These are phyloP conservation scores for Panthera uncia DNA, from an alignment of 2,113 vertebrate genomes.

Conservation along the genomic window DNA sequence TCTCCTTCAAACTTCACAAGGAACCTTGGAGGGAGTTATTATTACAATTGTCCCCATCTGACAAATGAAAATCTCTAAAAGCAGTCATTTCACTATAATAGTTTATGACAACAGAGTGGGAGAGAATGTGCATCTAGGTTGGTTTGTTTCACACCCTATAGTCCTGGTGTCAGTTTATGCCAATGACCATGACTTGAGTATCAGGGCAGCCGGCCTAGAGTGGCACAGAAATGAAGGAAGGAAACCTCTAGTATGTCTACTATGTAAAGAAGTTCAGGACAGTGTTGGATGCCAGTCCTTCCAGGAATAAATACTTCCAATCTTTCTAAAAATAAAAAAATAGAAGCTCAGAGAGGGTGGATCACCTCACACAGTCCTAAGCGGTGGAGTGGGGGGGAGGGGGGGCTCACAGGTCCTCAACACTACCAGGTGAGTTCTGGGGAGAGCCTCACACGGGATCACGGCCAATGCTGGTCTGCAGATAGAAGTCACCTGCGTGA, in stretches of 20 bases:
- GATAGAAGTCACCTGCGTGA: background rate
- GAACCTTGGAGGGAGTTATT: background rate
- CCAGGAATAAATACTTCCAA: background rate
- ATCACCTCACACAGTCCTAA: accelerated
- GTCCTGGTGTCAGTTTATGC: background rate
- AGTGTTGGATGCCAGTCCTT: background rate
- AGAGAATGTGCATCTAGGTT: background rate
- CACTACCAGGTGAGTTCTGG: background rate
- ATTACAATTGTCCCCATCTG: background rate
- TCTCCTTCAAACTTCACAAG: background rate
- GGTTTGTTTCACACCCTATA: background rate
- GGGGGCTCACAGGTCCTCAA: background rate
- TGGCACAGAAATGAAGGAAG: background rate
- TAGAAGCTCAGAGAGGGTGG: background rate
- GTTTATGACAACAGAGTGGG: background rate
- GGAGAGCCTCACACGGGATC: background rate
- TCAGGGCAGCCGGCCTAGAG: background rate
- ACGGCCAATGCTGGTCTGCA: background rate
- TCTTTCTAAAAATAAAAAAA: background rate
- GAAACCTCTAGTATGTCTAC: background rate
- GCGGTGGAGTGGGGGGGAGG: accelerated
- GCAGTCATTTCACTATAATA: background rate
- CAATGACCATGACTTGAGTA: background rate
- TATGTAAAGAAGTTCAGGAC: background rate
- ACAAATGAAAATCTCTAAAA: background rate